Conservation (phyloP, 2,797 vertebrate species). For the Okamejei kenojei region DNA sequence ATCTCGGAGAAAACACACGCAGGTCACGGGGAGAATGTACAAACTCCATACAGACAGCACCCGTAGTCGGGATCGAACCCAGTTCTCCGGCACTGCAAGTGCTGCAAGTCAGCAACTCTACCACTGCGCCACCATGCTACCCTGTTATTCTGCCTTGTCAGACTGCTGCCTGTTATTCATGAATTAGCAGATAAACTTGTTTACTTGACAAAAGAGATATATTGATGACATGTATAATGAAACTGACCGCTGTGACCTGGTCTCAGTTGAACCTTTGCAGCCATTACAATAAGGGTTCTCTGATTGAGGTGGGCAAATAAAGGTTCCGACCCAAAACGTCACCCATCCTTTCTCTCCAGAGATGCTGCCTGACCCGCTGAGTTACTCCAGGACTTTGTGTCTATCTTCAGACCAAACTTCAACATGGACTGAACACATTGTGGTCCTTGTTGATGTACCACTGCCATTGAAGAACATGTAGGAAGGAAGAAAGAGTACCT, state of each 20-base stretch:
- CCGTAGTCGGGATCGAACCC: too few species aligned
- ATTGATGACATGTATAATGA: not conserved
- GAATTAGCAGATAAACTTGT: not conserved
- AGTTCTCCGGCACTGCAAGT: too few species aligned
- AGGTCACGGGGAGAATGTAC: too few species aligned
- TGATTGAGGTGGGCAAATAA: not conserved
- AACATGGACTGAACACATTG: not conserved
- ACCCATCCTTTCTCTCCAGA: too few species aligned
- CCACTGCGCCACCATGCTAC: too few species aligned
- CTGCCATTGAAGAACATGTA: not conserved
- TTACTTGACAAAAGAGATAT: not conserved
- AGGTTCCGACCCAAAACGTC: too few species aligned
- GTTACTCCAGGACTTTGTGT: too few species aligned
- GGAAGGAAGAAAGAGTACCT: not conserved
- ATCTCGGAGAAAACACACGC: too few species aligned
- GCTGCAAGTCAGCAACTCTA: too few species aligned
- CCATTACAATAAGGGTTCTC: not conserved
- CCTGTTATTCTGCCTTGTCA: not conserved
- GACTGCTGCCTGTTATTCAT: not conserved
- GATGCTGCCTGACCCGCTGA: too few species aligned
- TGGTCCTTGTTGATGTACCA: not conserved
- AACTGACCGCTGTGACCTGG: not conserved
- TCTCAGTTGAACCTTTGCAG: not conserved
- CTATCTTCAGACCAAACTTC: not conserved
- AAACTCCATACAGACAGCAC: too few species aligned